Evolutionary conservation across 2,113 vertebrate genomes (phyloP).

Genomic region (Nerophis lumbriciformis): DNA sequence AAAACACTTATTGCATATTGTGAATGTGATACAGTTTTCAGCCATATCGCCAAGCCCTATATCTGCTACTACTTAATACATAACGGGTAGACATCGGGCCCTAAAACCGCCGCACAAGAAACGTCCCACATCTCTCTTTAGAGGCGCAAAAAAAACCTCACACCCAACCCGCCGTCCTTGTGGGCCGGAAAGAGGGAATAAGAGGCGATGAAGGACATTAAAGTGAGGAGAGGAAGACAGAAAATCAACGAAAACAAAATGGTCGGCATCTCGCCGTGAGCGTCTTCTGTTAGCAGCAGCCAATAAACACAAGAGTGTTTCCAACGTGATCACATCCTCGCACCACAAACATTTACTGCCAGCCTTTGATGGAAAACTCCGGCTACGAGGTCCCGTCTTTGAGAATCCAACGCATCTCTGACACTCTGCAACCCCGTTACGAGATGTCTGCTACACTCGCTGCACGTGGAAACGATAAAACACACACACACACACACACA

Average conservation of each 20-base stretch:
- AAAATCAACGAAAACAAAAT: neutral
- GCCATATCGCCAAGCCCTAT: no score
- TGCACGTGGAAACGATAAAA: constrained; percentile 11
- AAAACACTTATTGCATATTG: no score
- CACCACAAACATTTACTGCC: neutral
- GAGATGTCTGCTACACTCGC: neutral
- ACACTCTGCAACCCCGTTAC: constrained; percentile 5
- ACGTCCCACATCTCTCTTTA: constrained; percentile 21
- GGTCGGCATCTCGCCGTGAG: constrained; percentile 1
- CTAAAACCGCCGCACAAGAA: constrained; percentile 34
- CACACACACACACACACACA: constrained; percentile 28
- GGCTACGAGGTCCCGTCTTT: neutral
- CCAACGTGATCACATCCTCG: neutral
- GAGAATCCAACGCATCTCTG: constrained; percentile 7
- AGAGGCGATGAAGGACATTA: neutral
- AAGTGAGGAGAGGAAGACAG: constrained; percentile 11
- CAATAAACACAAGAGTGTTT: constrained; percentile 11
- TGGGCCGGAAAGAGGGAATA: constrained; percentile 1
- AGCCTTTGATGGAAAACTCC: neutral
- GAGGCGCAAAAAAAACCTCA: constrained; percentile 40
- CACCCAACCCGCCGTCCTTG: constrained; percentile 12
- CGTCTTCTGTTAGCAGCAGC: constrained; percentile 2
- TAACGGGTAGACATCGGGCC: no score
- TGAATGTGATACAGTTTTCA: no score
- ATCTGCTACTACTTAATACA: neutral